phyloP scores from a whole-genome alignment of 2,797 vertebrate species.

The Gallinago nigripennis region DNA sequence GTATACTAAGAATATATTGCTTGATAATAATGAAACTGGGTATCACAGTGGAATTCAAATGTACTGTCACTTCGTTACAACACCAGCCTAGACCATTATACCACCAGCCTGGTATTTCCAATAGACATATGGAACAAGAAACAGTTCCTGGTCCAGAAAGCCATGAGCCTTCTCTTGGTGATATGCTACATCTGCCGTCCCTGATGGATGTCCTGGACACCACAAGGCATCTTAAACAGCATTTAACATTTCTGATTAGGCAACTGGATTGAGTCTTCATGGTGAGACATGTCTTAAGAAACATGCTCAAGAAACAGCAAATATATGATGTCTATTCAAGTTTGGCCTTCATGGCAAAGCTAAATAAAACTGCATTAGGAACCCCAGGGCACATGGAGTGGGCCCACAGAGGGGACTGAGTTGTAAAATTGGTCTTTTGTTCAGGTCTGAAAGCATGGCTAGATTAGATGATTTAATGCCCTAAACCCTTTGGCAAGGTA shows the following conservation, averaged over 20 bases:
- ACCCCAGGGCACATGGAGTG: neutral
- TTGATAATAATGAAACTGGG: neutral
- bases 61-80: neutral
- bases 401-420: neutral
- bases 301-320: neutral
- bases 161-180: neutral
- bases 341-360: neutral
- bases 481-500: constrained; percentile 45
- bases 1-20: neutral
- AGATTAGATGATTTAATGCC: constrained; percentile 38
- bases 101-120: neutral
- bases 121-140: neutral
- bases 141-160: neutral
- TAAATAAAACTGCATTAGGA: neutral
- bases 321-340: neutral
- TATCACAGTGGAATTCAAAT: neutral
- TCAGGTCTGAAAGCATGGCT: neutral
- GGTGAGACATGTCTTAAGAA: neutral
- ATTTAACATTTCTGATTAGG: neutral
- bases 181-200: neutral
- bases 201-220: neutral
- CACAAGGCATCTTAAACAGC: neutral
- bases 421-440: neutral
- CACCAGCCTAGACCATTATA: neutral
- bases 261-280: neutral